These are phyloP conservation scores for Myrmophylax atrothorax DNA, from an alignment of 2,113 vertebrate genomes.

Conservation along the genomic window DNA sequence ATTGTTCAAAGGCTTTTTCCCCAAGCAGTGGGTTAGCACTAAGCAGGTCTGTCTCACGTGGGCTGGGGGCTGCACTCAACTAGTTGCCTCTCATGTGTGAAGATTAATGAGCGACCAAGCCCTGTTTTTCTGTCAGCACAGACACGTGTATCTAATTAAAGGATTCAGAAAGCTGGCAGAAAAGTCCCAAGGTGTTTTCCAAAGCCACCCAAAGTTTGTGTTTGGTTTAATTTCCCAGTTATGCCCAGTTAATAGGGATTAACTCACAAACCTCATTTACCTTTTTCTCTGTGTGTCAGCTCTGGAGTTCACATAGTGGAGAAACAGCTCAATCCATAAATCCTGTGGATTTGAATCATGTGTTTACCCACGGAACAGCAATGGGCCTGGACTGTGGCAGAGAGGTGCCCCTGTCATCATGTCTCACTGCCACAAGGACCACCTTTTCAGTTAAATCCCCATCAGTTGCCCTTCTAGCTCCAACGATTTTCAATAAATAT, in stretches of 20 bases:
- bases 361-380: neutral
- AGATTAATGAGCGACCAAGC: constrained; percentile 12
- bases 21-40: neutral
- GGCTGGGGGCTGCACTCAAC: neutral
- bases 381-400: neutral
- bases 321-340: neutral
- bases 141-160: constrained; percentile 51
- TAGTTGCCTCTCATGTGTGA: neutral
- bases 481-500: neutral
- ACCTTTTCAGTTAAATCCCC: neutral
- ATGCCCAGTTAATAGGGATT: constrained; percentile 65
- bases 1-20: neutral
- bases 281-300: neutral
- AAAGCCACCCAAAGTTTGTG: constrained; percentile 51
- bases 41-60: neutral
- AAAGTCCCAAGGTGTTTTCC: constrained; percentile 10
- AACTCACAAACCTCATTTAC: constrained; percentile 41
- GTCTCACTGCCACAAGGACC: neutral
- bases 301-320: neutral
- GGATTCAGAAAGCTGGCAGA: neutral
- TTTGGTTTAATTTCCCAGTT: constrained; percentile 53
- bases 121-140: neutral
- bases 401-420: neutral
- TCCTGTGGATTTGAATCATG: neutral
- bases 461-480: neutral